Conservation (phyloP, 2,113 vertebrate genomes). For the Macroglossus sobrinus region DNA sequence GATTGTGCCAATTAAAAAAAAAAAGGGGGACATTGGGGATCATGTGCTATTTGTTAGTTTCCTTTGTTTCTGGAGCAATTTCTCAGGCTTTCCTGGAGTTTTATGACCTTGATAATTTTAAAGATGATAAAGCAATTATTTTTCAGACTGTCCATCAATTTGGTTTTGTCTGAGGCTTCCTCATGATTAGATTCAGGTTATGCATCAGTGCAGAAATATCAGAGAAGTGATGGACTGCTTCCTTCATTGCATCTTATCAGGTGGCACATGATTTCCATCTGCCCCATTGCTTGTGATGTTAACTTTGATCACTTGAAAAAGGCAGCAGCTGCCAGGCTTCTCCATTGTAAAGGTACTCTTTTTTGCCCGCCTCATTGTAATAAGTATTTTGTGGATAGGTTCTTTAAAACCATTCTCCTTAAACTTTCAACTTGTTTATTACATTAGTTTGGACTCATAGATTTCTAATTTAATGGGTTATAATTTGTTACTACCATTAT, state of each 20-base stretch:
- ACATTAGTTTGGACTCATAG: neutral
- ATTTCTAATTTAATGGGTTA: neutral
- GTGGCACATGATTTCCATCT: neutral
- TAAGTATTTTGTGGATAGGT: neutral
- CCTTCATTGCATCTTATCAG: neutral
- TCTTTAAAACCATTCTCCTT: neutral
- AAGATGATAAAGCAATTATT: neutral
- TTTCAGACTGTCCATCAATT: neutral
- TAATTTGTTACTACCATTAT: neutral
- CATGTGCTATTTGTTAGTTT: neutral
- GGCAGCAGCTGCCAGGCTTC: neutral
- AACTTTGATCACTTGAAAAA: neutral
- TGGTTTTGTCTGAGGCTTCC: neutral
- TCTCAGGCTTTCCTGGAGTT: neutral
- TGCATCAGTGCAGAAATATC: neutral
- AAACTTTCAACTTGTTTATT: neutral
- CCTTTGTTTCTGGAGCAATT: neutral
- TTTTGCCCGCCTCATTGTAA: neutral
- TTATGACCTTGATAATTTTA: neutral
- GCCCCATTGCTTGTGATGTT: neutral
- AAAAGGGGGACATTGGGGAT: neutral
- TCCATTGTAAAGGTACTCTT: neutral
- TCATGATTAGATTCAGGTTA: neutral
- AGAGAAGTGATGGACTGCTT: neutral
- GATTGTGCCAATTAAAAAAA: neutral